Evolutionary conservation across 2,113 vertebrate genomes (phyloP).

Genomic region (Neogobius melanostomus): DNA sequence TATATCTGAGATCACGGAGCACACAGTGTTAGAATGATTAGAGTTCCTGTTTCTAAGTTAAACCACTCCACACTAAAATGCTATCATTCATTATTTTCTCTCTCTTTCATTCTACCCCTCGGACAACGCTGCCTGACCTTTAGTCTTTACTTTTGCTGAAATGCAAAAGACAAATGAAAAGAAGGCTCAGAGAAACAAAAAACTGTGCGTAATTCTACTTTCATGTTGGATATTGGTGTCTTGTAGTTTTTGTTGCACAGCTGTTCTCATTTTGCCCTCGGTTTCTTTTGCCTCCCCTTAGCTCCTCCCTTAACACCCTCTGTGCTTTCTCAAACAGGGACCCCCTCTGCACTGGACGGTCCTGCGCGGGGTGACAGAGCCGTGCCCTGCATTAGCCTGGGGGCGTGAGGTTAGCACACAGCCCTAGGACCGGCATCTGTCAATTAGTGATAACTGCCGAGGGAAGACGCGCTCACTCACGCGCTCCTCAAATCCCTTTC

Average conservation of each 20-base stretch:
- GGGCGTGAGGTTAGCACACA: constrained; percentile 92
- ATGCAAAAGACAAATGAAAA: background rate
- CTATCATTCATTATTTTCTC: too few relatives aligned
- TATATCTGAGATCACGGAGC: too few relatives aligned
- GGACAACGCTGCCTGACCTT: too few relatives aligned
- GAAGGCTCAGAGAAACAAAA: background rate
- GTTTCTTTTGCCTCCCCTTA: constrained; percentile 18
- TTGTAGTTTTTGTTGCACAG: background rate
- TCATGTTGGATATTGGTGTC: background rate
- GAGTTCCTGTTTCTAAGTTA: too few relatives aligned
- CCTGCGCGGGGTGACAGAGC: constrained; percentile 81
- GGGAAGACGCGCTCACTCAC: constrained; percentile 60
- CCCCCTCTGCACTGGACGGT: constrained; percentile 69
- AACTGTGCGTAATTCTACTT: background rate
- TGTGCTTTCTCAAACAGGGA: constrained; percentile 62
- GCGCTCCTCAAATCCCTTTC: constrained; percentile 20
- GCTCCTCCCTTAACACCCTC: constrained; percentile 20
- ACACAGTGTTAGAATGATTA: too few relatives aligned
- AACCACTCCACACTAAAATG: too few relatives aligned
- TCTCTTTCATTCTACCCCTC: too few relatives aligned
- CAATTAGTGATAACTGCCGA: constrained; percentile 95
- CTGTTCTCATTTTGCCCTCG: constrained; percentile 34
- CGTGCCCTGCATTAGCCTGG: constrained; percentile 90
- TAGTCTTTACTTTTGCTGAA: too few relatives aligned
- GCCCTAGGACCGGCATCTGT: constrained; percentile 96